Base-by-base conservation (phyloP, 2,888 invertebrate species). In the Tolmerus cingulatus region DNA sequence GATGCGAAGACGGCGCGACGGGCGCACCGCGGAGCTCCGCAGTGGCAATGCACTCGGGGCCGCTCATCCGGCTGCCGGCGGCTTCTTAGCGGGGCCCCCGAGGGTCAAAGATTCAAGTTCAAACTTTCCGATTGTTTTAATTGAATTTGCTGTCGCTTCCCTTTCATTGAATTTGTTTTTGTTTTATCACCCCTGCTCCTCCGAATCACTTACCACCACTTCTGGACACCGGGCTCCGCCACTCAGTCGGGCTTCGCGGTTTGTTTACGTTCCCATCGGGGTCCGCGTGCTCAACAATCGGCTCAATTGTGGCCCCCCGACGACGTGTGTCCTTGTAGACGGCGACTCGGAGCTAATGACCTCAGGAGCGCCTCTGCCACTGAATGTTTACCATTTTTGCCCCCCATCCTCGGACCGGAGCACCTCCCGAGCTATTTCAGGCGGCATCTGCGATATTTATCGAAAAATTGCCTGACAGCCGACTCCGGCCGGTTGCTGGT, bases 31-130 rank as follows among this genome's bases (percentile, higher is more conserved):
- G 27, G 14, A 27, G 30, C 51, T 16, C 27, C 46, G 4, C 9
- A 23, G 30, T 51, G 79, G 51, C 79, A 79, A 79, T 79, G 79
- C 51, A 79, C 79, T 79, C 46, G 55, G 9, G 9, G 1, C 46
- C n/a, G 2, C 4, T 51, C 51, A n/a, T n/a, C 51, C 51, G n/a
- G 51, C 51, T 7, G 51, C 51, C 66, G 27, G 66, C 43, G 19
- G 43, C 43, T 34, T 77, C 77, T 37, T 30, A 30, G 37, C 77
- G n/a, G 34, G 9, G 37, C 34, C 76, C 76, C 30, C 76, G 30
- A 37, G 82, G 66, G 82, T 82, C 66, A 82, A 66, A 66, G 82
- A 82, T 57, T 82, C 82, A 82, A 82, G 82, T 82, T 82, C 82
- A 82, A 66, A 66, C 57, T 16, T 8, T 27, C 16, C 14, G 40